Evolutionary conservation across 53 echinoderm and acorn worm species (phyloP).

Genomic region (Paelopatides confundens): DNA sequence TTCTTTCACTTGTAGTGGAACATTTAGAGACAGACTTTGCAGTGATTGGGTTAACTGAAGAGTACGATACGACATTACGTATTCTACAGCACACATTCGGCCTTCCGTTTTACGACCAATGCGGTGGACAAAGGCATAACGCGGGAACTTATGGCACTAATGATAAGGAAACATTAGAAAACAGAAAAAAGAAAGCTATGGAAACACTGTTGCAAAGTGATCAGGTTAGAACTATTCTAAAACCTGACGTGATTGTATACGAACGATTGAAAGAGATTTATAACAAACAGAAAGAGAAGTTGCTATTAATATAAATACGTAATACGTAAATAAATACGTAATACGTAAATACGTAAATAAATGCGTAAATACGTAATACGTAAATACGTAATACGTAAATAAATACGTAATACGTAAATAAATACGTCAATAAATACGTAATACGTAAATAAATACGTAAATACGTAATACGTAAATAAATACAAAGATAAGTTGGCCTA

Average conservation of each 20-base stretch:
- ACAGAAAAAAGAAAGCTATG: neutral
- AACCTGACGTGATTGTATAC: slow-evolving; percentile 29
- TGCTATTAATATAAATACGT: too few relatives aligned
- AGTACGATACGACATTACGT: slow-evolving; percentile 74
- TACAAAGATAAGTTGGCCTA: too few relatives aligned
- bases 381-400: too few relatives aligned
- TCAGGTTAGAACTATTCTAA: neutral
- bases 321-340: too few relatives aligned
- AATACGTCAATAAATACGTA: too few relatives aligned
- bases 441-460: too few relatives aligned
- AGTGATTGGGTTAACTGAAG: slow-evolving; percentile 82
- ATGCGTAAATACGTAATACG: too few relatives aligned
- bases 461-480: too few relatives aligned
- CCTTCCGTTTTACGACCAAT: slow-evolving; percentile 72
- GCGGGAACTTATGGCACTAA: slow-evolving; percentile 16
- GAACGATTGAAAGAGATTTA: slow-evolving; percentile 16
- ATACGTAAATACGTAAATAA: too few relatives aligned
- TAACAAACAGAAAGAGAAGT: neutral
- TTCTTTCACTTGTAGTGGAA: slow-evolving; percentile 63
- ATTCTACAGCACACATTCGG: slow-evolving; percentile 78
- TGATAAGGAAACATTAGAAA: neutral
- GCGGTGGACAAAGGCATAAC: slow-evolving; percentile 54
- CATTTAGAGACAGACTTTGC: slow-evolving; percentile 88
- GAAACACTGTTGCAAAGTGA: neutral
- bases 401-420: too few relatives aligned